Evolutionary conservation across 2,113 vertebrate genomes (phyloP).

Genomic region (Ivindomyrus marchei): DNA sequence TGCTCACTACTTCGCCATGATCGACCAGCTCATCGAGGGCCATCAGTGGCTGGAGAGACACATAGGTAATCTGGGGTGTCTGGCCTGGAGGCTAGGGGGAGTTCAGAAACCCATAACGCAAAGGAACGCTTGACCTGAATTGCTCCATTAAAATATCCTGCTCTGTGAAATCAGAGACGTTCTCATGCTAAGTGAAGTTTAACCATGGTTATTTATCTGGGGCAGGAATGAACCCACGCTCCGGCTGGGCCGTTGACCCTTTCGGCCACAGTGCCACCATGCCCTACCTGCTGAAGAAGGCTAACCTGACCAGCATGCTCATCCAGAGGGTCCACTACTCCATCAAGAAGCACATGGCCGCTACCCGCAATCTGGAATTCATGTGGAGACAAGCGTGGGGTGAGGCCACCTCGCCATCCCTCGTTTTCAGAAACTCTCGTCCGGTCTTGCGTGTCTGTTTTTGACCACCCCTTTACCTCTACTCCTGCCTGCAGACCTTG

Average conservation of each 20-base stretch:
- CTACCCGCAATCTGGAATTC: conserved; percentile 86
- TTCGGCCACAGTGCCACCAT: conserved; percentile 95
- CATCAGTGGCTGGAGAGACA: conserved; percentile 97
- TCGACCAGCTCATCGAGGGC: conserved; percentile 95
- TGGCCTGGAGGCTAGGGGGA: neutral
- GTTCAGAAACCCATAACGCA: neutral
- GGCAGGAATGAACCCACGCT: conserved; percentile 73
- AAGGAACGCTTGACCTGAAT: neutral
- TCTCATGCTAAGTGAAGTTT: neutral
- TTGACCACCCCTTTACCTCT: neutral
- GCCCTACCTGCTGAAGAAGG: conserved; percentile 83
- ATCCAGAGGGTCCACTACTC: conserved; percentile 94
- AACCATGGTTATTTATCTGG: neutral
- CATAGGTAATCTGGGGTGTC: conserved; percentile 65
- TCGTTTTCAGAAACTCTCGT: neutral
- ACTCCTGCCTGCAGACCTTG: conserved; percentile 57
- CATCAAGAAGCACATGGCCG: conserved; percentile 92
- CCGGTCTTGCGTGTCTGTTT: neutral
- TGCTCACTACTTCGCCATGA: conserved; percentile 90
- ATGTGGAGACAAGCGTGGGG: conserved; percentile 98
- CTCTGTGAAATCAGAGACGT: neutral
- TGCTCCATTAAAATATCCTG: neutral
- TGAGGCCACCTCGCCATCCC: conserved; percentile 45
- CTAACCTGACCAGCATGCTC: conserved; percentile 94
- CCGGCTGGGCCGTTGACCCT: conserved; percentile 90